Evolutionary conservation across 2,113 vertebrate genomes (phyloP), one percentile per base, ranked within the genome.

Genomic region (Nannobrachium achirus): DNA sequence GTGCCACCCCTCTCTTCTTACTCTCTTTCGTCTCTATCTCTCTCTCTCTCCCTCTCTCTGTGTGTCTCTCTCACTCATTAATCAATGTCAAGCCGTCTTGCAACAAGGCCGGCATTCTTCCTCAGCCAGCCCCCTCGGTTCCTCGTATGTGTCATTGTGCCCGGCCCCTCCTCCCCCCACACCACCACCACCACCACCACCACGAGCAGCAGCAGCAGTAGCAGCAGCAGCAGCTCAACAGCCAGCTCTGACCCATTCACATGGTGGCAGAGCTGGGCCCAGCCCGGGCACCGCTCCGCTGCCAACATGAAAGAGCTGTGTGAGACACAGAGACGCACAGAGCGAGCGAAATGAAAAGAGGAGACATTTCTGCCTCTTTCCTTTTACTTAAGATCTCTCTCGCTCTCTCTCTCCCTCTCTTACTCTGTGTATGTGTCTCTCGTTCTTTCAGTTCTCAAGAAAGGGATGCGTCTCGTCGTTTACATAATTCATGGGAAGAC

Each of bases 401-500:
- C 46, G n/a, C 48, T 46, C 49, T 19, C 39, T 48, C 89, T 92
- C 57, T 87, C 90, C 89, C 91, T 10, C 18, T 91, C 91, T 89
- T 88, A 56, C 48, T 45, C 1, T 40, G 52, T 76, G 90, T 92
- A 91, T 76, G 70, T 69, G 62, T 73, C 66, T 71, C 58, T 76
- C 72, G 72, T 65, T 63, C 75, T 80, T 61, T 19, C 8, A 33
- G 57, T 77, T 57, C 46, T 70, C 53, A 49, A 41, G 60, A 89
- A 92, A 94, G 91, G 46, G 69, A 94, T 90, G 87, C 91, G 88
- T 88, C 88, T 93, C 88, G 93, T 94, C 91, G 91, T 93, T 95
- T 94, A 92, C 94, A 96, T 96, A 96, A 96, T 96, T 96, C 93
- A 95, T 95, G 93, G 92, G 89, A 33, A 95, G 89, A 95, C 91